phyloP scores from a whole-genome alignment of 2,113 vertebrate species.

The Ginglymostoma cirratum region DNA sequence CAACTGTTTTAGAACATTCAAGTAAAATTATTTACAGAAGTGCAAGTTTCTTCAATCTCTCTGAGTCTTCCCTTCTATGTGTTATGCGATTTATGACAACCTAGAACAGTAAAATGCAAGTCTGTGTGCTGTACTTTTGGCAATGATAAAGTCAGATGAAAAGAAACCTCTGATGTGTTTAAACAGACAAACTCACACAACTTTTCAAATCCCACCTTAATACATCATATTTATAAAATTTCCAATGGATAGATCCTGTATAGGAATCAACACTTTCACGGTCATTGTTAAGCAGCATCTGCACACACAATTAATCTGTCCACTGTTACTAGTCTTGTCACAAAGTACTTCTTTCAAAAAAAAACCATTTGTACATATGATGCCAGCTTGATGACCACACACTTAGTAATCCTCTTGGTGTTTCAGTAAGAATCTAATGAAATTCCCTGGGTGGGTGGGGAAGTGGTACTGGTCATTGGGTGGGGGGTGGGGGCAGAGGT shows the following conservation, averaged over 20 bases:
- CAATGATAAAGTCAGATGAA: slow-evolving; percentile 32
- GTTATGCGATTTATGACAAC: background rate
- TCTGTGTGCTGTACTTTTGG: background rate
- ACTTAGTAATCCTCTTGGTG: background rate
- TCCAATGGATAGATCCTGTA: background rate
- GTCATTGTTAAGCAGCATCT: background rate
- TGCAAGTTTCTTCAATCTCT: background rate
- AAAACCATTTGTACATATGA: background rate
- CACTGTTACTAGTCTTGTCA: background rate
- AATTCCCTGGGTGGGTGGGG: background rate
- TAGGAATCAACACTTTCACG: background rate
- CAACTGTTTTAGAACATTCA: slow-evolving; percentile 20
- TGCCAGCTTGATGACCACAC: slow-evolving; percentile 15
- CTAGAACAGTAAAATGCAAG: background rate
- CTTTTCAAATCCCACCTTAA: slow-evolving; percentile 6
- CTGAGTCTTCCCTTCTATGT: too few relatives aligned
- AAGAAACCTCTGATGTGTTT: background rate
- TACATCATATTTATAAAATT: background rate
- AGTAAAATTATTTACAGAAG: slow-evolving; percentile 23
- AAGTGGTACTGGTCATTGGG: background rate
- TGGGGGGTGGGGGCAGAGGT: background rate
- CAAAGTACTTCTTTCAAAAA: background rate
- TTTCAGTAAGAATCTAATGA: slow-evolving; percentile 1
- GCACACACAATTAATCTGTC: background rate
- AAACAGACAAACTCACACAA: background rate